Evolutionary conservation across 1,140 invertebrate species (phyloP), one percentile per base, ranked within the genome.

Genomic region (Hormaphis cornu): DNA sequence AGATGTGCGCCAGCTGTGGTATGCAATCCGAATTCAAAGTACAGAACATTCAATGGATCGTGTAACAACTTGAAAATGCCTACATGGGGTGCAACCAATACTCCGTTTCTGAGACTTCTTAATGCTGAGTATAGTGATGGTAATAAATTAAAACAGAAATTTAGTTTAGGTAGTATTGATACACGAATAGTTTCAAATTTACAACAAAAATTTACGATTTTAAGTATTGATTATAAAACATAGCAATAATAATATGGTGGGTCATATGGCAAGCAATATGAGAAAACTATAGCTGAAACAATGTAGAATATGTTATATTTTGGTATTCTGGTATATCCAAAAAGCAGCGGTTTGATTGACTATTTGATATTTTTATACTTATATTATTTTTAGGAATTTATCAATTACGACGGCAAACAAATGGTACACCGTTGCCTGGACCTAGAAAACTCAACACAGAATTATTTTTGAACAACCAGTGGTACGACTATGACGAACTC

Each of bases 41-140:
- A 86, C 77, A 82, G 95, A 61, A 88, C 88, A 35, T 85, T 87
- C 10, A 89, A 87, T 35, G 95, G 94, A 0, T 87, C 90, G 75
- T 98, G 95, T 77, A 98, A 98, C 79, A 98, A 98, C 78, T 86
- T 96, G 0, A 82, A 90, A 48, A 87, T 94, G 77, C 85, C 92
- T 9, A 83, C 85, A 16, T 94, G 91, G 91, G 95, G 95, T 8
- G 84, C 87, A 63, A 82, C 90, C 37, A 88, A 90, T 22, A 89
- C 87, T 56, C 83, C 90, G 6, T 92, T 94, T 76, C 78, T 90
- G 18, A 83, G 94, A 70, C 80, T 92, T 14, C 73, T 95, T 42
- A 82, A 85, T 8, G 82, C 91, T 0, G 83, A 84, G 48, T 98
- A 97, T 79, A 83, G 84, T 35, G 91, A 95, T 33, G 59, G 59